Percentiles rank a stretch among this genome's conserved stretches.
These are phyloP conservation scores for Esox masquinongy DNA, from an alignment of 2,797 vertebrate species.

Conservation along the genomic window DNA sequence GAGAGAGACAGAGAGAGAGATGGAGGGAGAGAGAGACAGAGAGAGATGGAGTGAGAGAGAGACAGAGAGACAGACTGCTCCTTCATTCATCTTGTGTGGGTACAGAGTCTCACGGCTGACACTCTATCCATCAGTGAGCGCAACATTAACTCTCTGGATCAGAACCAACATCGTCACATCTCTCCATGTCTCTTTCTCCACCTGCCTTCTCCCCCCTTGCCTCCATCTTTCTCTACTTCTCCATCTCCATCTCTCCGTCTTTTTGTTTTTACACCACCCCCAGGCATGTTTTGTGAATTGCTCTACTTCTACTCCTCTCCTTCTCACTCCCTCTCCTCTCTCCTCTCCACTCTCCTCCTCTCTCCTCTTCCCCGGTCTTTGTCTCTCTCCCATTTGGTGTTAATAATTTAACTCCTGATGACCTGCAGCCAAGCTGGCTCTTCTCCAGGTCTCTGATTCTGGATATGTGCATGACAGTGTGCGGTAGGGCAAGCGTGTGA, in stretches of 20 bases:
- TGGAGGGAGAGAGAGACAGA: constrained; percentile 16
- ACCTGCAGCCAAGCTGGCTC: constrained; percentile 84
- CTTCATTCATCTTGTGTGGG: constrained; percentile 94
- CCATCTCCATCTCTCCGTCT: no score
- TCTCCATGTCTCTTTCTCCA: constrained; percentile 59
- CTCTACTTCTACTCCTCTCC: constrained; percentile 32
- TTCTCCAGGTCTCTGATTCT: constrained; percentile 70
- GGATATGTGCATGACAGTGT: constrained; percentile 70
- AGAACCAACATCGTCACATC: constrained; percentile 83
- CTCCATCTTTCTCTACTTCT: neutral
- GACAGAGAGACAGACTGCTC: constrained; percentile 75
- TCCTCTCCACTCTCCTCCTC: constrained; percentile 48
- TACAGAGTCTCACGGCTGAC: constrained; percentile 90
- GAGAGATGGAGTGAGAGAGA: constrained; percentile 25
- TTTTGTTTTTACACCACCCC: neutral
- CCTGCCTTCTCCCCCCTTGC: neutral
- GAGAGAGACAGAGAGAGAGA: constrained; percentile 15
- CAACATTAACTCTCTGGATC: constrained; percentile 99
- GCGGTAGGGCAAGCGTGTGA: constrained; percentile 69
- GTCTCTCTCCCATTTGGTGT: constrained; percentile 73
- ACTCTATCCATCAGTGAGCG: constrained; percentile 95
- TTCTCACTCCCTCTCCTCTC: constrained; percentile 60
- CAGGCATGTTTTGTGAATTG: neutral
- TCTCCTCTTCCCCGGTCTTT: constrained; percentile 54
- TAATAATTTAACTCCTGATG: constrained; percentile 85